A percentile compares a stretch with the other conserved stretches of the same genome.
Evolutionary conservation across 2,888 invertebrate genomes (phyloP).

Genomic region (Campoplex capitator): DNA sequence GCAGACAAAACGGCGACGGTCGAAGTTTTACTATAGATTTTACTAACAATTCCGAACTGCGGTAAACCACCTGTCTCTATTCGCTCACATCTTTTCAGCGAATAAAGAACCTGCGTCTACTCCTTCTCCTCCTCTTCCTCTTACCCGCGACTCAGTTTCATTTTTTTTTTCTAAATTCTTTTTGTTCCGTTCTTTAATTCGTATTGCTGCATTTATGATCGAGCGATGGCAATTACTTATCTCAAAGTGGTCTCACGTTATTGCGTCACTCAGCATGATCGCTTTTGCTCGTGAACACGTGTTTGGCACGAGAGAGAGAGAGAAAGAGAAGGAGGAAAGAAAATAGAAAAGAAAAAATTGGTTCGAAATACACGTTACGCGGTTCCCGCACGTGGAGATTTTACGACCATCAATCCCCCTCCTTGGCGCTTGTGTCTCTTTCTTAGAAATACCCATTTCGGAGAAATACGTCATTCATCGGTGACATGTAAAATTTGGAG

Average conservation of each 20-base stretch:
- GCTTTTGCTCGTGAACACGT: slow-evolving; percentile 3
- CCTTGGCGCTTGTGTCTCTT: neutral
- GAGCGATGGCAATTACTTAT: slow-evolving; percentile 20
- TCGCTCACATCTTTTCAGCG: slow-evolving; percentile 31
- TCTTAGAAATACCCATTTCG: neutral
- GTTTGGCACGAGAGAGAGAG: neutral
- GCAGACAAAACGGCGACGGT: slow-evolving; percentile 61
- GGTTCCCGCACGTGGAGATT: neutral
- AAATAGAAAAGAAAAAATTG: neutral
- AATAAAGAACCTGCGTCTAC: neutral
- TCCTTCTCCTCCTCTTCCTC: no score
- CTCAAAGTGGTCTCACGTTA: slow-evolving; percentile 4
- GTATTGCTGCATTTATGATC: neutral
- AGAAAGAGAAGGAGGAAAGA: neutral
- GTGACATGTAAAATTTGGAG: neutral
- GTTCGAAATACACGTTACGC: slow-evolving; percentile 2
- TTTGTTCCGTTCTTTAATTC: neutral
- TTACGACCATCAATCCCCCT: neutral
- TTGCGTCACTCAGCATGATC: slow-evolving; percentile 43
- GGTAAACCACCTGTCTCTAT: slow-evolving; percentile 46
- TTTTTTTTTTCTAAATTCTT: slow-evolving; percentile 21
- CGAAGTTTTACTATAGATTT: slow-evolving; percentile 22
- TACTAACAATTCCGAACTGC: slow-evolving; percentile 9
- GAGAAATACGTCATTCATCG: neutral
- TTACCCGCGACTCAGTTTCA: neutral